Base-by-base conservation (phyloP, 2,888 invertebrate species). In the Cantharis lateralis region DNA sequence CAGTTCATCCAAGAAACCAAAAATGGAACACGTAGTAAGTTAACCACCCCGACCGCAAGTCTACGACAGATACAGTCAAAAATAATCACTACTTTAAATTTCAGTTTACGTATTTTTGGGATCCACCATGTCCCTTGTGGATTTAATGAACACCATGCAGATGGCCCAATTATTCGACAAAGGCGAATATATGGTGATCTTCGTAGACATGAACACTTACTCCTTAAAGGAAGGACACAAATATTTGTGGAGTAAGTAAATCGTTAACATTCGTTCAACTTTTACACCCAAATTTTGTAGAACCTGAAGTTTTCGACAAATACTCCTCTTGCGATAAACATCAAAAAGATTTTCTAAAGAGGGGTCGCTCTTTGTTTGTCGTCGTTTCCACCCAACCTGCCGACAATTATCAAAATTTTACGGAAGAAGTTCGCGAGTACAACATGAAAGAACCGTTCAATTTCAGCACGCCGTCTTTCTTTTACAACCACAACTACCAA, bases 131-230 rank as follows among this genome's bases (percentile, higher is more conserved):
- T 94, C 95, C 3, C 91, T 98, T 72, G 94, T 96, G 79, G 96
- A 97, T 83, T 94, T 98, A 91, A 96, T 98, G 95, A 92, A 93
- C 48, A 94, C 95, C 18, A 96, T 99, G 96, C 95, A 98, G 86
- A 94, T 94, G 32, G 91, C 94, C 63, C 95, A 96, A 81, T 89
- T 98, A 76, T 95, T 98, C 86, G 94, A 95, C 74, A 94, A 95
- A 80, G 98, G 98, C 20, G 96, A 98, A 87, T 98, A 98, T 88
- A 95, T 97, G 91, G 95, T 99, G 78, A 96, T 99, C 86, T 96
- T 95, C 87, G 96, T 98, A 15, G 98, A 98, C 87, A 95, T 94
- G 93, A 94, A 95, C 91, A 94, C 95, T n/a, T 96, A 95, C 87
- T 92, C 94, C 15, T 90, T 91, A 81, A 90, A 90, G 87, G 92